Evolutionary conservation across 2,888 invertebrate species (phyloP), one percentile per base, ranked within the genome.

Genomic region (Erebia ligea): DNA sequence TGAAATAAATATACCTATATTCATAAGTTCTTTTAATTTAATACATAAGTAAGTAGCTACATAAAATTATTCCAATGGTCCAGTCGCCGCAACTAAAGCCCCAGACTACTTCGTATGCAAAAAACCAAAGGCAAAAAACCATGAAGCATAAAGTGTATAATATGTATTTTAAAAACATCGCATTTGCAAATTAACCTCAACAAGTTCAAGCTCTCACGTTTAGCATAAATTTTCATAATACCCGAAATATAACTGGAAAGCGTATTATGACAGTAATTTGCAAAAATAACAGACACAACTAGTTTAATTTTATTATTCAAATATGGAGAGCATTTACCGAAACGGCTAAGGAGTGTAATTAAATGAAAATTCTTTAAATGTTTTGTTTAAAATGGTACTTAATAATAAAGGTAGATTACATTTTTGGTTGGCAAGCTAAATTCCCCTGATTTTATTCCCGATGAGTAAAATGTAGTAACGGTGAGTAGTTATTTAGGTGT

Each of bases 141-240:
- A 21, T 48, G 58, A 67, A 57, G 67, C 57, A 48, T 57, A 66
- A 66, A 54, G 19, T 21, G 56, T 64, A 40, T 25, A 54, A 42
- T 40, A 40, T 62, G 9, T 62, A 45, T 45, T 48, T 62, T 25
- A 67, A 67, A 67, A 67, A 67, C 58, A 58, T 58, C 40, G 52
- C 65, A 65, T 61, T 66, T 69, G 54, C 50, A 48, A 69, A 69
- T 69, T 54, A 65, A 69, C 58, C 58, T 67, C 58, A 58, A 58
- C 58, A 48, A 67, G 48, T 67, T 67, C 25, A 58, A 58, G 58
- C 64, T 69, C 64, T 69, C 69, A 69, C 69, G 69, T 63, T 69
- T 57, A 48, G 45, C 63, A 63, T 64, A 64, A 64, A 64, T 64
- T 64, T 52, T 64, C 62, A 62, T 64, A 57, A 68, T 68, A 42